Conservation (phyloP, 2,888 invertebrate genomes). For the Amitus sp. region DNA sequence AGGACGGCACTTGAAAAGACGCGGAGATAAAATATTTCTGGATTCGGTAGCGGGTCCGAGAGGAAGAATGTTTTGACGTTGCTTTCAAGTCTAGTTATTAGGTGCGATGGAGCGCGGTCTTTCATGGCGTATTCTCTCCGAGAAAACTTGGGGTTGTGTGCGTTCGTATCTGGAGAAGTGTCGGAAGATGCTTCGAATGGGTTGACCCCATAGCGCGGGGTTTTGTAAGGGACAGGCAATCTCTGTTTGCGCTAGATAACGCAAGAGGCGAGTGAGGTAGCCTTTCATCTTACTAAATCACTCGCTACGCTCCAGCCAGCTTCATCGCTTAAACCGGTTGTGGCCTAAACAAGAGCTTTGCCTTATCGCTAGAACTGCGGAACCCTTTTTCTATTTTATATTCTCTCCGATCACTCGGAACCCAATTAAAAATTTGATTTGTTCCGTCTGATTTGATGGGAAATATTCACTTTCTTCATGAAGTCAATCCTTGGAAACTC, state of each 20-base stretch:
- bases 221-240: constrained; percentile 56
- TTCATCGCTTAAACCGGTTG: constrained; percentile 26
- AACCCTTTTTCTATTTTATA: not conserved
- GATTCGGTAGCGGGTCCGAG: not conserved
- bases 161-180: constrained; percentile 30
- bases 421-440: no score
- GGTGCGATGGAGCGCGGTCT: not conserved
- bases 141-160: not conserved
- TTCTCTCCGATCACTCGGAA: not conserved
- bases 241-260: constrained; percentile 59
- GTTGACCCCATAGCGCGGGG: constrained; percentile 46
- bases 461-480: no score
- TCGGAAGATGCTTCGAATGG: constrained; percentile 51
- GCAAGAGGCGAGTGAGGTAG: constrained; percentile 43
- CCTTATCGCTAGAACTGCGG: constrained; percentile 2
- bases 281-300: constrained; percentile 60
- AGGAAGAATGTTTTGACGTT: constrained; percentile 9
- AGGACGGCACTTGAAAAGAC: no score
- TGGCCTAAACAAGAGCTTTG: constrained; percentile 15
- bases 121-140: constrained; percentile 9
- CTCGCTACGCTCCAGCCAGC: constrained; percentile 26
- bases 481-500: no score
- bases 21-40: no score
- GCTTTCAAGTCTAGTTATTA: constrained; percentile 7
- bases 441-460: no score